A percentile compares a stretch with the other conserved stretches of the same genome.
Evolutionary conservation across 2,113 vertebrate species (phyloP).

Genomic region (Chaenocephalus aceratus): DNA sequence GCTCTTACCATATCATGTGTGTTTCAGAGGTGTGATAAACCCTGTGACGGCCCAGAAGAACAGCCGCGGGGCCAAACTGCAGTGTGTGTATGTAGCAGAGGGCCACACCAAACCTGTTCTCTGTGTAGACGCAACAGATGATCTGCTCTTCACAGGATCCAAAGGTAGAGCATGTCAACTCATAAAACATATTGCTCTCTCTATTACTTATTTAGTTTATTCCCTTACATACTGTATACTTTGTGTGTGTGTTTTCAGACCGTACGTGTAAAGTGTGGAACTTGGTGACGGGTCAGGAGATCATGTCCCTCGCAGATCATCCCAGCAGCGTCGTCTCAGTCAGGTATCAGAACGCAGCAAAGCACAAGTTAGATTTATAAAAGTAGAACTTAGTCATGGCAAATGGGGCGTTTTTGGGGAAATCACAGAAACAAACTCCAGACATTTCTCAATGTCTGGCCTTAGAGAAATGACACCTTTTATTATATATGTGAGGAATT

Average conservation of each 20-base stretch:
- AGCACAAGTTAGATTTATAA: neutral
- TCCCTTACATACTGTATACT: neutral
- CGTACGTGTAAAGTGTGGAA: slow-evolving; percentile 99
- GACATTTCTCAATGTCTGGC: too few species aligned
- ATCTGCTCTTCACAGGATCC: slow-evolving; percentile 97
- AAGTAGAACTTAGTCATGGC: neutral
- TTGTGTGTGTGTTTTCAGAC: slow-evolving; percentile 81
- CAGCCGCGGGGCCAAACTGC: slow-evolving; percentile 80
- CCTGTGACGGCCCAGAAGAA: slow-evolving; percentile 86
- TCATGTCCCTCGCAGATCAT: slow-evolving; percentile 92
- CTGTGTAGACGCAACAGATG: slow-evolving; percentile 95
- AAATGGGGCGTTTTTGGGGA: neutral
- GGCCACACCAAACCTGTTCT: slow-evolving; percentile 96
- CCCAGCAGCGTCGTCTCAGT: slow-evolving; percentile 93
- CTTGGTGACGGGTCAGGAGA: slow-evolving; percentile 98
- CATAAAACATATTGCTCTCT: neutral
- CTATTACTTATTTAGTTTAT: neutral
- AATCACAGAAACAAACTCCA: too few species aligned
- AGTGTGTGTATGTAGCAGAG: slow-evolving; percentile 92
- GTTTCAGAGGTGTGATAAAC: slow-evolving; percentile 91
- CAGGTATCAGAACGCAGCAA: slow-evolving; percentile 50
- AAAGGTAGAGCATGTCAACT: slow-evolving; percentile 86
- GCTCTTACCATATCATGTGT: neutral
- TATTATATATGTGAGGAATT: too few species aligned
- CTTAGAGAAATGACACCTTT: too few species aligned